Evolutionary conservation across 1,140 invertebrate species (phyloP).

Genomic region (Cephus cinctus): DNA sequence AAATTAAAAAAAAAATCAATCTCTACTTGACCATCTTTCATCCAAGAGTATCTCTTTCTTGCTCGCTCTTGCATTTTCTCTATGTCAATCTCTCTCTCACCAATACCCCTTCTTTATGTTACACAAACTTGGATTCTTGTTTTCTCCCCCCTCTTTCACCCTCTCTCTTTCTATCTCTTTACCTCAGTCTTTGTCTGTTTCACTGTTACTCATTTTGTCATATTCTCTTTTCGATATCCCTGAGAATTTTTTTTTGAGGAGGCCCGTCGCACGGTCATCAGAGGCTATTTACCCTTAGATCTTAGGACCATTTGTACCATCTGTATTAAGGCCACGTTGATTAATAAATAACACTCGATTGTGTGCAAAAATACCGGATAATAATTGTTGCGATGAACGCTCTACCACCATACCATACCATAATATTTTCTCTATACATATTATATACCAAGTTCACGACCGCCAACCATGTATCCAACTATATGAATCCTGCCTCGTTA

Average conservation of each 20-base stretch:
- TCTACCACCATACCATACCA: too few species aligned
- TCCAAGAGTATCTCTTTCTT: too few species aligned
- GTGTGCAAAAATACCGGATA: too few species aligned
- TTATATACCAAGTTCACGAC: too few species aligned
- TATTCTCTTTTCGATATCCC: background rate
- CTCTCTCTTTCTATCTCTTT: slow-evolving; percentile 5
- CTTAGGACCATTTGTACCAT: slow-evolving; percentile 52
- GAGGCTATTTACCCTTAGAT: background rate
- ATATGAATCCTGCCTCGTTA: slow-evolving; percentile 1
- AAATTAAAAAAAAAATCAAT: too few species aligned
- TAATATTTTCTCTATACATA: too few species aligned
- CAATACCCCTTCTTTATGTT: too few species aligned
- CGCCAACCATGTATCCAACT: too few species aligned
- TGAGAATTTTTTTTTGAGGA: background rate
- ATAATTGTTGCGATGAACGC: too few species aligned
- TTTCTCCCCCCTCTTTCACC: slow-evolving; percentile 12
- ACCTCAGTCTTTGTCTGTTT: slow-evolving; percentile 1
- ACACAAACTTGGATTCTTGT: too few species aligned
- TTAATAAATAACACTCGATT: slow-evolving; percentile 38
- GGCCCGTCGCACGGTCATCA: background rate
- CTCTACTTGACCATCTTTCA: too few species aligned
- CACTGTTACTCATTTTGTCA: slow-evolving; percentile 1
- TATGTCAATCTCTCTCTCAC: too few species aligned
- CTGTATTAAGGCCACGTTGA: slow-evolving; percentile 48
- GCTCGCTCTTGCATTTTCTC: slow-evolving; percentile 12